Base-by-base conservation (phyloP, 2,113 vertebrate species). In the Dendropsophus ebraccatus region DNA sequence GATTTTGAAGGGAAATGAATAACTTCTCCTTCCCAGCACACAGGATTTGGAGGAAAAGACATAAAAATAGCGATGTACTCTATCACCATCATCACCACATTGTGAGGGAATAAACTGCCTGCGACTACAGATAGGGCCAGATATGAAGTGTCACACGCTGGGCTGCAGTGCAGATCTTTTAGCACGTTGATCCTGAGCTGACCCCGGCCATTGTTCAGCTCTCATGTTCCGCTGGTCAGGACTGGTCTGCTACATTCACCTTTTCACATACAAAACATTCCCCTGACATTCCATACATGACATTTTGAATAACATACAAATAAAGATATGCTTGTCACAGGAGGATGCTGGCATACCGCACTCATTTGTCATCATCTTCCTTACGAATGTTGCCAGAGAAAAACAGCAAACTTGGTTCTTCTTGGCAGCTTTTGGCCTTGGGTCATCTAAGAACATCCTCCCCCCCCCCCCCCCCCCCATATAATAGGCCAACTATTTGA, bases 221-320 rank as follows among this genome's bases (percentile, higher is more conserved):
- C 11, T 10, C 32, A 23, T 84, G 52, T 84, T 84, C n/a, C 2
- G 10, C 83, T 84, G 83, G 83, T 84, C 56, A 50, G 32, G 28
- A 30, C 37, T 65, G 72, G 83, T 60, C 25, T n/a, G 37, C 6
- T 50, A 50, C 56, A 77, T n/a, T 58, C 54, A 84, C 70, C 54
- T 60, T 35, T 75, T 32, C 83, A 28, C 56, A 76, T 77, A 76
- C 56, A 84, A 58, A 77, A 62, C 72, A 84, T 84, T 84, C 83
- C 41, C 21, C 41, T 16, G 41, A 32, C 56, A 84, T 84, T 84
- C 83, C 83, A 52, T 62, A 75, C 54, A 84, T 76, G 73, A 65
- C 83, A 84, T 76, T 76, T 35, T 62, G 37, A 62, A 65, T 84
- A 74, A 84, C 54, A 50, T 76, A 30, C 73, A 84, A 84, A 84